phyloP scores from a whole-genome alignment of 2,888 invertebrate genomes.

The Coecobrya sp. region DNA sequence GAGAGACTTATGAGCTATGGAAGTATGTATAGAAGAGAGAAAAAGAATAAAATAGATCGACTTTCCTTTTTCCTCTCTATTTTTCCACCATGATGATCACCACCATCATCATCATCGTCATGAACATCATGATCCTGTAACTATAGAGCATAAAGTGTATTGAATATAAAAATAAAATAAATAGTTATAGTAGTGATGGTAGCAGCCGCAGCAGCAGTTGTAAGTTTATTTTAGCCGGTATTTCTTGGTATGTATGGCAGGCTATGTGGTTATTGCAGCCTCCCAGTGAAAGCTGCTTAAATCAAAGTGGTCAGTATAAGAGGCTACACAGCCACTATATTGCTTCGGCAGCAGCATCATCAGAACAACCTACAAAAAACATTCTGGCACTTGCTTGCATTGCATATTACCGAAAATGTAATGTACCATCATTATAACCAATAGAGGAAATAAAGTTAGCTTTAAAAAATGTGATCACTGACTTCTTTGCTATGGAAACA shows the following conservation, averaged over 20 bases:
- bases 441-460: slow-evolving; percentile 71
- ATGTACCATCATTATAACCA: slow-evolving; percentile 52
- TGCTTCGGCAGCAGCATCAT: not conserved
- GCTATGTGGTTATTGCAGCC: not conserved
- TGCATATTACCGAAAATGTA: slow-evolving; percentile 45
- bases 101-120: slow-evolving; percentile 38
- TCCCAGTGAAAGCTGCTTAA: slow-evolving; percentile 34
- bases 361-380: not conserved
- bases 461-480: slow-evolving; percentile 51
- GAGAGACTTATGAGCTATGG: slow-evolving; percentile 5
- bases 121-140: slow-evolving; percentile 54
- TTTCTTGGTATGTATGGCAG: not conserved
- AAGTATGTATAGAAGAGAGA: slow-evolving; percentile 1
- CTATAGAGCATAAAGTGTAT: slow-evolving; percentile 40
- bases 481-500: not conserved
- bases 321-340: not conserved
- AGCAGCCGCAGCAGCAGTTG: not conserved
- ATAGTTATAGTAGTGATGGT: slow-evolving; percentile 3
- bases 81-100: slow-evolving; percentile 57
- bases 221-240: slow-evolving; percentile 14
- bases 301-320: slow-evolving; percentile 47
- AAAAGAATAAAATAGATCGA: slow-evolving; percentile 70
- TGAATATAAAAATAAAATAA: slow-evolving; percentile 48
- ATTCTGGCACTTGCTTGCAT: not conserved
- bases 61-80: slow-evolving; percentile 67